Evolutionary conservation across 2,888 invertebrate species (phyloP).

Genomic region (Philaethria dido): DNA sequence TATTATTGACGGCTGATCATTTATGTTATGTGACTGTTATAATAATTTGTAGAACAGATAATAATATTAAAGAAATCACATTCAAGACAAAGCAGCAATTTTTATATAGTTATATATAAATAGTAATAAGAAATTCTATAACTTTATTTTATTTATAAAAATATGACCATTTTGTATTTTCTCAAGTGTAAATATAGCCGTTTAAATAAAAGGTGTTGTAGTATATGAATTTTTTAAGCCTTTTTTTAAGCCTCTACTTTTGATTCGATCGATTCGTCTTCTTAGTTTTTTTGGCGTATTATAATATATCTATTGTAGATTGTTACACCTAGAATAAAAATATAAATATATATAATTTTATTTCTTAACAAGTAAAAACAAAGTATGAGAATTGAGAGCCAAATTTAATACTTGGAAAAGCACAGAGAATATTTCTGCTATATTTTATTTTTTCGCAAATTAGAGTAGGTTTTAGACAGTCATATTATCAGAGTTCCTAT

Average conservation of each 20-base stretch:
- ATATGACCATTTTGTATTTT: conserved; percentile 34
- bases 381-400: too few relatives aligned
- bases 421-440: too few relatives aligned
- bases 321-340: too few relatives aligned
- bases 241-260: neutral
- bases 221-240: conserved; percentile 21
- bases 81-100: conserved; percentile 4
- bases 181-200: conserved; percentile 37
- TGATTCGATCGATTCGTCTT: too few relatives aligned
- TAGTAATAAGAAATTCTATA: conserved; percentile 28
- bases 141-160: conserved; percentile 35
- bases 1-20: conserved; percentile 5
- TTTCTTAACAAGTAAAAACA: too few relatives aligned
- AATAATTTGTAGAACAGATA: neutral
- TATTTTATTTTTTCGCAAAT: too few relatives aligned
- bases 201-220: conserved; percentile 31
- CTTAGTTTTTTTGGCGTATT: too few relatives aligned
- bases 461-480: too few relatives aligned
- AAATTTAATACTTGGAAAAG: too few relatives aligned
- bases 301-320: too few relatives aligned
- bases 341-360: too few relatives aligned
- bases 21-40: neutral
- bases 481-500: too few relatives aligned
- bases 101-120: conserved; percentile 26
- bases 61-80: neutral